Base-by-base conservation (phyloP, 2,797 vertebrate genomes). In the Liasis olivaceus region DNA sequence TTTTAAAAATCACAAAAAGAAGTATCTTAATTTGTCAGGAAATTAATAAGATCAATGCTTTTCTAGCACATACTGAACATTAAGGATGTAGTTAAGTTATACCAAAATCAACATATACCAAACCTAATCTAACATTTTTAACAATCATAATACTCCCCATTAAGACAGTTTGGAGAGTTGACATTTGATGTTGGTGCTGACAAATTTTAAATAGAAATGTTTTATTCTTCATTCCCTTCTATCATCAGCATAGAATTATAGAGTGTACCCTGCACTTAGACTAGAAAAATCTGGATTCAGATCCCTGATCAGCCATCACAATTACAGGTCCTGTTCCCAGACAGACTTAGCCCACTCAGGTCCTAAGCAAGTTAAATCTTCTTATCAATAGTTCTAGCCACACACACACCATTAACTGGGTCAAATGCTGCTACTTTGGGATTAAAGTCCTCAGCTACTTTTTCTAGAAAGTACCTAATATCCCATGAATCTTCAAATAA, bases 1-100 rank as follows among this genome's bases (percentile, higher is more conserved):
- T 94, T 63, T 47, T 87, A 88, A 90, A 3, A 92, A 90, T 86
- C 54, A 93, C 87, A 31, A 91, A 58, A 91, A 89, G 84, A 0
- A 91, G 89, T 93, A 87, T 87, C 92, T 94, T 26, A 60, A 92
- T 94, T 95, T 95, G 63, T 90, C 0, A 0, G 91, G 89, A 85
- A 94, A 36, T 87, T 90, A 85, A 84, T 66, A 26, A 63, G 60
- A 56, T 89, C 15, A 54, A 58, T n/a, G 66, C 85, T 85, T 2
- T 88, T 15, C 60, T 54, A 62, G 89, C n/a, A 90, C 28, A 89
- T 54, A 84, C 13, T 66, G 66, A 93, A 93, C 93, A 12, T 88
- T 94, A 56, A 62, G 51, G 64, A 58, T 63, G 6, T 77, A 54
- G 54, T 69, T 87, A 64, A 28, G 28, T 69, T 87, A 64, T 26